Evolutionary conservation across 2,888 invertebrate genomes (phyloP), one percentile per base, ranked within the genome.

Genomic region (Syritta pipiens): DNA sequence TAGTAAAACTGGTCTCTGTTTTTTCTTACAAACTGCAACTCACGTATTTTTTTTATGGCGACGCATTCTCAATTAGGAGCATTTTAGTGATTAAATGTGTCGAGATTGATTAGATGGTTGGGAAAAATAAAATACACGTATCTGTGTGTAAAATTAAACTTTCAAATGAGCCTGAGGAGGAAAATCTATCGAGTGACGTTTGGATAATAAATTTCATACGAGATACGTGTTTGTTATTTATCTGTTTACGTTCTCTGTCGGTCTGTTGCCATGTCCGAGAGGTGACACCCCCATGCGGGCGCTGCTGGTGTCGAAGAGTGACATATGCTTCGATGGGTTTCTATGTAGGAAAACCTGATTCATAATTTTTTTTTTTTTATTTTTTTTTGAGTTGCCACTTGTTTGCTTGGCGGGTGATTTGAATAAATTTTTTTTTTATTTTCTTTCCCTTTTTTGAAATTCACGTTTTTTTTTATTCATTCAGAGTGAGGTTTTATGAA

Each of bases 121-220:
- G 10, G 1, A 10, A 28, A 42, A 14, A 7, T 22, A 30, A 10
- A 42, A 40, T 14, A 37, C 7, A 26, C 4, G 26, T 6, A 37
- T 4, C 22, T 22, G 7, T 7, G 42, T 17, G 17, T 12, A 7
- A 35, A 68, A 68, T 62, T 68, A 68, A 60, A 68, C 24, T 51
- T 67, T 67, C 40, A 53, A 68, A 68, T 68, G 19, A 68, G 28
- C 4, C 19, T 6, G 22, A n/a, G n/a, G n/a, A 32, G 30, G 24
- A 62, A 69, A 55, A 53, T 37, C 14, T 20, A 63, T 37, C 46
- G 37, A 46, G 46, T 68, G 60, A 68, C 53, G 55, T 35, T 44
- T 72, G 37, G 55, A 62, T 69, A 76, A 69, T 76, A 69, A 76
- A 76, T 69, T 75, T 55, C 42, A 40, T 53, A 32, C 5, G 14